Conservation (phyloP, 2,888 invertebrate species). For the Trichopria drosophilae region DNA sequence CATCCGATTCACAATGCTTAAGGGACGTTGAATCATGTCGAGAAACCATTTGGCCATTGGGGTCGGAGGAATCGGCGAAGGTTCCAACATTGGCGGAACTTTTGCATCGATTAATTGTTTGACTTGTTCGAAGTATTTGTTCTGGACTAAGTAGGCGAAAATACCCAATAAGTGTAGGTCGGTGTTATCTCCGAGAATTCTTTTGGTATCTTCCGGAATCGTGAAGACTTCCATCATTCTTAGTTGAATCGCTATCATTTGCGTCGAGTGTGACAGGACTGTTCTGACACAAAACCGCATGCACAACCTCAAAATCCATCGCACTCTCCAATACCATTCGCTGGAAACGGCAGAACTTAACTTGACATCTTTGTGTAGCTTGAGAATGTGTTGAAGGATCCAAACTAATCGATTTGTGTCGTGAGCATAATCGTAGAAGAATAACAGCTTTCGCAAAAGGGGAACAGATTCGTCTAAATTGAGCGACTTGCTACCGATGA, state of each 20-base stretch:
- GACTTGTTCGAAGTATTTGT: slow-evolving; percentile 72
- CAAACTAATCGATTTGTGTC: slow-evolving; percentile 69
- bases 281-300: slow-evolving; percentile 61
- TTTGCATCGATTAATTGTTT: slow-evolving; percentile 71
- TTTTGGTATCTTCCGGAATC: slow-evolving; percentile 55
- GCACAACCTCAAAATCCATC: slow-evolving; percentile 63
- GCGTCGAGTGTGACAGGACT: slow-evolving; percentile 43
- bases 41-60: slow-evolving; percentile 73
- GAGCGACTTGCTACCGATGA: slow-evolving; percentile 57
- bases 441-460: slow-evolving; percentile 71
- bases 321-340: slow-evolving; percentile 59
- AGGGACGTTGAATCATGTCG: slow-evolving; percentile 76
- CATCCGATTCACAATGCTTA: slow-evolving; percentile 63
- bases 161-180: slow-evolving; percentile 54
- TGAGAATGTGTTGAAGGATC: slow-evolving; percentile 57
- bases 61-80: slow-evolving; percentile 71
- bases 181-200: slow-evolving; percentile 38
- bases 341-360: slow-evolving; percentile 47
- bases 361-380: slow-evolving; percentile 55
- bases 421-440: slow-evolving; percentile 72
- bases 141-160: slow-evolving; percentile 51
- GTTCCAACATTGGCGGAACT: slow-evolving; percentile 71
- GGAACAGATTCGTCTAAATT: slow-evolving; percentile 60
- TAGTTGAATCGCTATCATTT: slow-evolving; percentile 72
- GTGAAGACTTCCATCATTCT: slow-evolving; percentile 80